Conservation (phyloP, 2,797 vertebrate species). For the Cetoscarus ocellatus region DNA sequence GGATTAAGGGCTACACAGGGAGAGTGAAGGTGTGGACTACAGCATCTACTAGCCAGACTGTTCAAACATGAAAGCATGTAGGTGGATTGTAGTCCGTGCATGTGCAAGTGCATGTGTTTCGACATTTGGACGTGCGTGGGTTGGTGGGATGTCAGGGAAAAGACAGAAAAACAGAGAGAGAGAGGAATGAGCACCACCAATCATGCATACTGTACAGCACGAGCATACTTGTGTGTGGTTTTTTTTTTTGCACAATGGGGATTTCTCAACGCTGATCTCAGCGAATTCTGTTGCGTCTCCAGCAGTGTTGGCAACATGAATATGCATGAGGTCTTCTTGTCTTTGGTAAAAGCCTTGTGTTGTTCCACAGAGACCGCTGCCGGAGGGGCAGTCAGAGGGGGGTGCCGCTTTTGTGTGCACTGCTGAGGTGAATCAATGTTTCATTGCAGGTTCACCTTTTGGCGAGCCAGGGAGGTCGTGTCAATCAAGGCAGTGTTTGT, state of each 20-base stretch:
- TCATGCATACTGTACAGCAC: constrained; percentile 42
- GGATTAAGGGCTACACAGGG: not conserved
- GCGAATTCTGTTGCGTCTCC: constrained; percentile 62
- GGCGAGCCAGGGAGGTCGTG: constrained; percentile 13
- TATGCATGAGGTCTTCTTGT: constrained; percentile 72
- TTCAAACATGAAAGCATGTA: constrained; percentile 55
- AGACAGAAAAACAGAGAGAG: constrained; percentile 17
- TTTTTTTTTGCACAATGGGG: constrained; percentile 62
- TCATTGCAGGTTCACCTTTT: constrained; percentile 37
- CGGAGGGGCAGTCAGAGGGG: constrained; percentile 1
- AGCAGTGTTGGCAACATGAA: constrained; percentile 54
- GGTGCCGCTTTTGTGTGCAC: constrained; percentile 13
- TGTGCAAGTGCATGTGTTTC: constrained; percentile 6
- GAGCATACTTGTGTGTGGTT: constrained; percentile 41
- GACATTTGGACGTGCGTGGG: constrained; percentile 53
- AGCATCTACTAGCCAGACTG: constrained; percentile 28
- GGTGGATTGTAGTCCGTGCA: constrained; percentile 35
- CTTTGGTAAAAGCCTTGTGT: constrained; percentile 67
- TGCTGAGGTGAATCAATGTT: constrained; percentile 45
- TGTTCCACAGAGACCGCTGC: constrained; percentile 37
- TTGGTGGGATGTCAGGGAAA: constrained; percentile 33
- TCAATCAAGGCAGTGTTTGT: constrained; percentile 11
- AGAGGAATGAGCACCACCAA: constrained; percentile 3
- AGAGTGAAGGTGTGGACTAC: constrained; percentile 10
- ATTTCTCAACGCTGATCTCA: constrained; percentile 74